Evolutionary conservation across 1,140 invertebrate genomes (phyloP), one percentile per base, ranked within the genome.

Genomic region (Drosophila teissieri): DNA sequence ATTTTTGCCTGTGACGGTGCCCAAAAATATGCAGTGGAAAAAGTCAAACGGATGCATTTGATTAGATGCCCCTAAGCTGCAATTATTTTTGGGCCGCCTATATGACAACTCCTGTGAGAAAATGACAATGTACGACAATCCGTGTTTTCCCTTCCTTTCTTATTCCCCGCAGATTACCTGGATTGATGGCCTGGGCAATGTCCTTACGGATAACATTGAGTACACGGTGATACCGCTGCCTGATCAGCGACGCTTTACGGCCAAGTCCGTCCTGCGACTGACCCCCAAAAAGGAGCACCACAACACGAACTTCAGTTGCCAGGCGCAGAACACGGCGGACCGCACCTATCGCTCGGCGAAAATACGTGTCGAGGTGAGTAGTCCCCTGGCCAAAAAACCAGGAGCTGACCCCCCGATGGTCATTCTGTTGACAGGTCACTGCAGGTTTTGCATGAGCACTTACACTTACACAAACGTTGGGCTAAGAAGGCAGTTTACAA

Each of bases 221-320:
- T 94, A 94, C 65, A 93, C 93, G 60, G 93, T 93, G 17, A 94
- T 95, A 65, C 91, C 94, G 57, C 92, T 95, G 84, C 93, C 94
- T 46, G 95, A 96, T 86, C 94, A 94, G 7, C 95, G 95, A 60
- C 93, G 95, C 55, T 94, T 94, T 77, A 96, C 95, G 48, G 95
- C 96, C 12, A 95, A 93, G 88, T 96, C 95, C 49, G 93, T 95
- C n/a, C 93, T 96, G 56, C 95, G 94, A 65, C 93, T 97, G 73
- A 95, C 94, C 76, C 96, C 96, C 10, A 95, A 95, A 74, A 95
- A 96, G 91, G 94, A 95, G 65, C 95, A 97, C 92, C 94, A 96
- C 92, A 96, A 96, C 89, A 95, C 95, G 82, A 95, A 94, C 51
- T 95, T 97, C 80, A 96, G 95, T 57, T 97, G 96, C 93, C 95